A percentile compares a stretch with the other conserved stretches of the same genome.
Conservation (phyloP, 1,140 invertebrate genomes). For the Calosoma granatense region DNA sequence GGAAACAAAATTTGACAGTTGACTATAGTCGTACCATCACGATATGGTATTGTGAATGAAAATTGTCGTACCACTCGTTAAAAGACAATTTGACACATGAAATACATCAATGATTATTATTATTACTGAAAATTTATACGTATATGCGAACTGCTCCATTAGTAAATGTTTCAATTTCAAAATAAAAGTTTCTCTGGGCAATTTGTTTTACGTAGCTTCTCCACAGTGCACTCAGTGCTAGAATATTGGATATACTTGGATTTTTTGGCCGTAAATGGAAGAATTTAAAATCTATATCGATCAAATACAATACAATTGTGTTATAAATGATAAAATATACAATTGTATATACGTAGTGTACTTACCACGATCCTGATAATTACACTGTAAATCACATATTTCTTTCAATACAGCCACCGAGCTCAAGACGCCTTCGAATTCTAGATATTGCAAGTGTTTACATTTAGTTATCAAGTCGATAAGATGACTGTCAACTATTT, state of each 20-base stretch:
- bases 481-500: background rate
- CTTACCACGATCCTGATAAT: background rate
- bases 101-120: too few relatives aligned
- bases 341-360: background rate
- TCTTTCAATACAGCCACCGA: background rate
- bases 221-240: background rate
- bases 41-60: too few relatives aligned
- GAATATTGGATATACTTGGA: background rate
- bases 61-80: too few relatives aligned
- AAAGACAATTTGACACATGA: too few relatives aligned
- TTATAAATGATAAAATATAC: background rate
- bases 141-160: background rate
- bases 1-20: too few relatives aligned
- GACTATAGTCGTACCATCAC: too few relatives aligned
- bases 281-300: background rate
- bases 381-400: background rate
- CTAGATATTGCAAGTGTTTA: background rate
- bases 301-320: background rate
- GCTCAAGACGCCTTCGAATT: background rate
- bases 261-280: background rate
- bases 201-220: background rate
- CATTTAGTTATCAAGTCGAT: background rate
- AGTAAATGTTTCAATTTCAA: slow-evolving; percentile 1
- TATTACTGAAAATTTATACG: too few relatives aligned
- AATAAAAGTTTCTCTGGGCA: background rate